These are phyloP conservation scores for Triplophysa rosa DNA, from an alignment of 2,113 vertebrate genomes.

Conservation along the genomic window DNA sequence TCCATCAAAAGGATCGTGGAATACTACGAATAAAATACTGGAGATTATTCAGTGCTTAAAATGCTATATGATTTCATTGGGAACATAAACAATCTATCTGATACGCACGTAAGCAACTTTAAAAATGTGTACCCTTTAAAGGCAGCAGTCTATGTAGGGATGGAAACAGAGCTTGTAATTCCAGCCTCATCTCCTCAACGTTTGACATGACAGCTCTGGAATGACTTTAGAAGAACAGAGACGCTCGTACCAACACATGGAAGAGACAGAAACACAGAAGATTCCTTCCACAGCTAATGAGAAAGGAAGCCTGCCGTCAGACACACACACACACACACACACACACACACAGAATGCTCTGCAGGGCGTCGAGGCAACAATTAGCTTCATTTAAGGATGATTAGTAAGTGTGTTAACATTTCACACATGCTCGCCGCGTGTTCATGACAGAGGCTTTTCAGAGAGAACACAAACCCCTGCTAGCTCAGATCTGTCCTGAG, in stretches of 20 bases:
- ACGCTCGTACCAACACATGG: constrained; percentile 32
- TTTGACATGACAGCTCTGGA: constrained; percentile 52
- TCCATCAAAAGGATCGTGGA: too few relatives aligned
- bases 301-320: constrained; percentile 49
- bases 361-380: constrained; percentile 57
- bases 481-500: constrained; percentile 36
- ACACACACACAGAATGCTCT: constrained; percentile 17
- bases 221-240: constrained; percentile 49
- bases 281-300: constrained; percentile 56
- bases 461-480: constrained; percentile 32
- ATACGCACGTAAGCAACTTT: too few relatives aligned
- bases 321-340: not conserved
- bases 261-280: constrained; percentile 47
- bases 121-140: not conserved
- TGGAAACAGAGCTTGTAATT: not conserved
- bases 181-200: constrained; percentile 24
- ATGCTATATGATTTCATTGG: too few relatives aligned
- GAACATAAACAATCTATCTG: too few relatives aligned
- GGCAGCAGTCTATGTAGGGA: not conserved
- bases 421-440: constrained; percentile 44
- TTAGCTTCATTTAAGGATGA: constrained; percentile 57
- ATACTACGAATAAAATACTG: too few relatives aligned
- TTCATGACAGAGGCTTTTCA: constrained; percentile 46
- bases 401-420: constrained; percentile 59
- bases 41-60: too few relatives aligned